Base-by-base conservation (phyloP, 2,888 invertebrate genomes). In the Mythimna impura region DNA sequence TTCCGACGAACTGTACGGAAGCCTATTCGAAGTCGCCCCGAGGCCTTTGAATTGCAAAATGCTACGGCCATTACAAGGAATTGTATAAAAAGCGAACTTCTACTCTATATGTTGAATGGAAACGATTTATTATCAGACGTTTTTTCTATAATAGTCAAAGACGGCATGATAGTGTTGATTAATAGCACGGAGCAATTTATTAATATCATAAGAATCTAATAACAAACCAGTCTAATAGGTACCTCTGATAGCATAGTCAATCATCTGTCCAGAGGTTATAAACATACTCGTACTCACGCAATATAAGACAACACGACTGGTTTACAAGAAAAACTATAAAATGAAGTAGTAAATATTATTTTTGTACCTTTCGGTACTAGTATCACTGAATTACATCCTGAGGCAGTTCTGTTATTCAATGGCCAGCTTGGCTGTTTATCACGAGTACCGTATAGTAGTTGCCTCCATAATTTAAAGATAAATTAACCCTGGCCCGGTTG, bases 31-130 rank as follows among this genome's bases (percentile, higher is more conserved):
- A 88, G 73, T 88, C 87, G 84, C 86, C 82, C 83, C 81, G 84
- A 84, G 86, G 88, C 86, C 87, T 93, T 93, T 93, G 93, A 93
- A 93, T 93, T 93, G 93, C 92, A 92, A 93, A 93, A 90, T 86
- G 87, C 81, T 82, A 80, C 78, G 87, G 79, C 86, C 85, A 89
- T 90, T 91, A 89, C 91, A 91, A 91, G 90, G 90, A 92, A 90
- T 86, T 84, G 87, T 84, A 88, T 89, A 91, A 89, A 92, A 92
- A 93, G 87, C 82, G 73, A 81, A 80, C 79, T 66, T 81, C 87
- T 78, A 52, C 72, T 87, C 87, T 75, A 76, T 78, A 82, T 58
- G 76, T 55, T 58, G 64, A 69, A 76, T 86, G 74, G 84, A 89
- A 85, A 78, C 61, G 84, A 63, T 64, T 64, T 54, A 60, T 40